Percentiles rank a stretch among this genome's conserved stretches.
Evolutionary conservation across 2,113 vertebrate genomes (phyloP).

Genomic region (Ptilonorhynchus violaceus): DNA sequence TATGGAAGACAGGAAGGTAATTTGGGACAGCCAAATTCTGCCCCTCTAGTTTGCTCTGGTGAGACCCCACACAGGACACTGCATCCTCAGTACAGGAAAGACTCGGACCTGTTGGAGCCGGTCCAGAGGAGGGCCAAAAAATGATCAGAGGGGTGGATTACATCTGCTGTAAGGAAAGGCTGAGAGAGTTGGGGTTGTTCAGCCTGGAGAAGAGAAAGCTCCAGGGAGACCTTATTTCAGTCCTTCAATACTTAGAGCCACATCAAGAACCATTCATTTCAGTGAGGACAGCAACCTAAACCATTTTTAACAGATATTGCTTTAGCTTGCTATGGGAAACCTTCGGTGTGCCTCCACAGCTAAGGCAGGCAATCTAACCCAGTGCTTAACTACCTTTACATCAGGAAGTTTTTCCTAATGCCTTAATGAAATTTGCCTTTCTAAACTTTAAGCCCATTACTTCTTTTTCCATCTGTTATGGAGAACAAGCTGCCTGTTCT

Average conservation of each 20-base stretch:
- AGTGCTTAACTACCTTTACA: background rate
- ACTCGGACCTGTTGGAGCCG: background rate
- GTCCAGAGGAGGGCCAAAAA: background rate
- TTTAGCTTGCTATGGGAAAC: background rate
- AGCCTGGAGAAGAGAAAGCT: background rate
- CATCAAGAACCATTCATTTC: background rate
- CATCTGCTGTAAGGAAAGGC: background rate
- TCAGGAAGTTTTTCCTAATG: background rate
- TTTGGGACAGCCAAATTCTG: background rate
- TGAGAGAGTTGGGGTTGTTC: background rate
- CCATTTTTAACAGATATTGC: background rate
- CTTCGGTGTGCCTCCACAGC: rapidly evolving
- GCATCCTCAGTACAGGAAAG: background rate
- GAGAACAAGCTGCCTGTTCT: background rate
- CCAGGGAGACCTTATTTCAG: background rate
- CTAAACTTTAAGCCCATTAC: background rate
- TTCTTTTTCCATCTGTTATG: background rate
- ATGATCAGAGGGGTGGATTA: background rate
- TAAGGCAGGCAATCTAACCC: background rate
- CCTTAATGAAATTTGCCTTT: background rate
- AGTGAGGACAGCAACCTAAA: background rate
- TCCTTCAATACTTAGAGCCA: background rate
- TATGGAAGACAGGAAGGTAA: background rate
- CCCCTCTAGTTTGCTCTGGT: rapidly evolving
- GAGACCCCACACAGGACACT: rapidly evolving